Conservation (phyloP, 2,113 vertebrate genomes). For the Apodemus speciosus region DNA sequence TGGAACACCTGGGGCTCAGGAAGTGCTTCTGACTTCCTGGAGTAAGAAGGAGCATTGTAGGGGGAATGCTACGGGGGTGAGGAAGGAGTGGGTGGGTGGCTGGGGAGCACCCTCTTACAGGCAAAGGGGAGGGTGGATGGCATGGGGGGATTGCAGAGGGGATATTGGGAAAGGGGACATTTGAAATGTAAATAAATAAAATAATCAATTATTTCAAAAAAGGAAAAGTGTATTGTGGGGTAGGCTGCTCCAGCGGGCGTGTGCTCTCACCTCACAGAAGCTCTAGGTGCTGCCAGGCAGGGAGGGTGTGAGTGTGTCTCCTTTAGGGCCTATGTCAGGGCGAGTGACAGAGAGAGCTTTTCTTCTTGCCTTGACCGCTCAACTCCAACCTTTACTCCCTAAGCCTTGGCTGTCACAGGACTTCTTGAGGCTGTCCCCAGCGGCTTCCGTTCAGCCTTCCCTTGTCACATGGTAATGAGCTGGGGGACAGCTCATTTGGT, state of each 20-base stretch:
- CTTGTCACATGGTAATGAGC: neutral
- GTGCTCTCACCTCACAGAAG: neutral
- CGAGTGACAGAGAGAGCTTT: no score
- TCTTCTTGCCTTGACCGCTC: neutral
- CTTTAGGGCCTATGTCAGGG: neutral
- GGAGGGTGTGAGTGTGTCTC: fast-evolving
- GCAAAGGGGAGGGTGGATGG: no score
- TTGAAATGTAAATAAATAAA: no score
- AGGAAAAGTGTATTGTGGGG: no score
- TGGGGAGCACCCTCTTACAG: no score
- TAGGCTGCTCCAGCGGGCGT: neutral
- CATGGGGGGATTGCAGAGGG: no score
- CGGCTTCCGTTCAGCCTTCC: neutral
- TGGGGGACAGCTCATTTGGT: neutral
- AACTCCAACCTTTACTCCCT: fast-evolving
- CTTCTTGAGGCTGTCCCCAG: neutral
- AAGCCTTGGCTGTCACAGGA: fast-evolving
- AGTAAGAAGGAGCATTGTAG: no score
- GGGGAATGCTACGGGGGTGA: no score
- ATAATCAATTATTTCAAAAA: no score
- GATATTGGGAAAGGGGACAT: no score
- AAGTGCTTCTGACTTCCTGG: neutral
- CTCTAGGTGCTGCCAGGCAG: neutral
- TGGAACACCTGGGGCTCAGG: fast-evolving
- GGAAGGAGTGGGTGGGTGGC: no score